A percentile compares a stretch with the other conserved stretches of the same genome.
Evolutionary conservation across 2,888 invertebrate genomes (phyloP).

Genomic region (Ceramica pisi): DNA sequence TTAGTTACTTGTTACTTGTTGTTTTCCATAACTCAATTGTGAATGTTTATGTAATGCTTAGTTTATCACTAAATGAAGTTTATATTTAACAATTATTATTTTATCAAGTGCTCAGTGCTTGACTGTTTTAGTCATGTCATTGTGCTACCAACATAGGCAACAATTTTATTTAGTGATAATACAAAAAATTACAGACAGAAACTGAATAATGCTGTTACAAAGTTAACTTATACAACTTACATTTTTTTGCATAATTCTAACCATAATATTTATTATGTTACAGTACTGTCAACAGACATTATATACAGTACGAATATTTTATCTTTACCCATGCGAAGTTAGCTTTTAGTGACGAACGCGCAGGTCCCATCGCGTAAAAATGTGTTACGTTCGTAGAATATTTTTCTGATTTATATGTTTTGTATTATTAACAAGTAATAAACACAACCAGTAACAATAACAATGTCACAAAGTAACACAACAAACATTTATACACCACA

Average conservation of each 20-base stretch:
- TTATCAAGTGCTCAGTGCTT: conserved; percentile 11
- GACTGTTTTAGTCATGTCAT: conserved; percentile 21
- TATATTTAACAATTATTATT: conserved; percentile 10
- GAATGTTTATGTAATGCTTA: neutral
- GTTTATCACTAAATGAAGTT: conserved; percentile 16
- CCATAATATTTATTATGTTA: neutral
- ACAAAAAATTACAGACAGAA: neutral
- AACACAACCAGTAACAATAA: too few relatives aligned
- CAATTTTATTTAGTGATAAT: neutral
- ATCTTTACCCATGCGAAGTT: too few relatives aligned
- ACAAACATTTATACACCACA: too few relatives aligned
- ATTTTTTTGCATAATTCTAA: neutral
- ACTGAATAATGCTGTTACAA: neutral
- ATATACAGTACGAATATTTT: too few relatives aligned
- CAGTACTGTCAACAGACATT: neutral
- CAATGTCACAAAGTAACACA: too few relatives aligned
- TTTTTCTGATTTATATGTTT: too few relatives aligned
- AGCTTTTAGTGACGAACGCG: too few relatives aligned
- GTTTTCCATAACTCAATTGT: neutral
- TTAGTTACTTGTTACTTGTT: neutral
- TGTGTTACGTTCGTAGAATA: too few relatives aligned
- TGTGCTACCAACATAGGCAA: conserved; percentile 23
- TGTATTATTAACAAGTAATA: too few relatives aligned
- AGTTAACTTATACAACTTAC: too few relatives aligned
- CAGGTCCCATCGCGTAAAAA: too few relatives aligned